Conservation (phyloP, 2,797 vertebrate genomes). For the Callimico goeldii region DNA sequence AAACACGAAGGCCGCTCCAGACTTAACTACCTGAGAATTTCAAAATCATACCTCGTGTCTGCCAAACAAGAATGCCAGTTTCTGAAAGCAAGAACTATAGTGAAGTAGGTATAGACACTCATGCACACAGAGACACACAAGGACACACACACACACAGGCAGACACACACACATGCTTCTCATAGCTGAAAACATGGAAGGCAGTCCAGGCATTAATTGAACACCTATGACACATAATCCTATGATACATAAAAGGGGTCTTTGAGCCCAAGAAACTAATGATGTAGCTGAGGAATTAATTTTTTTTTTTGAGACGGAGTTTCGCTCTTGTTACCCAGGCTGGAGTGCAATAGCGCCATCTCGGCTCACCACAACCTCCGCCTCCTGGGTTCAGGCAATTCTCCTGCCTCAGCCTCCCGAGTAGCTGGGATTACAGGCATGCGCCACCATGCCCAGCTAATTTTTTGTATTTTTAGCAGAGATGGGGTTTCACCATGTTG, state of each 20-base stretch:
- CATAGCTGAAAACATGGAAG: neutral
- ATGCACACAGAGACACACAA: neutral
- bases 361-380: no score
- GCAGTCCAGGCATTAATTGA: neutral
- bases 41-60: neutral
- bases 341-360: no score
- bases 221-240: neutral
- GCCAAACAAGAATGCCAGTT: neutral
- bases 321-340: no score
- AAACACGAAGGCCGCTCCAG: neutral
- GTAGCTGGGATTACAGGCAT: no score
- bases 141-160: neutral
- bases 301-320: no score
- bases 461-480: no score
- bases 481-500: no score
- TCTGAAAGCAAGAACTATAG: neutral
- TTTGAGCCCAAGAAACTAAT: no score
- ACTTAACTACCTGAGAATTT: neutral
- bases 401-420: no score
- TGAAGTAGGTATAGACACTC: neutral
- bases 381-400: fast-evolving
- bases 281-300: no score
- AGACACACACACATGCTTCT: neutral
- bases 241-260: neutral
- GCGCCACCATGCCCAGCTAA: no score